Evolutionary conservation across 1,140 invertebrate genomes (phyloP), one percentile per base, ranked within the genome.

Genomic region (Meloidogyne chitwoodi): DNA sequence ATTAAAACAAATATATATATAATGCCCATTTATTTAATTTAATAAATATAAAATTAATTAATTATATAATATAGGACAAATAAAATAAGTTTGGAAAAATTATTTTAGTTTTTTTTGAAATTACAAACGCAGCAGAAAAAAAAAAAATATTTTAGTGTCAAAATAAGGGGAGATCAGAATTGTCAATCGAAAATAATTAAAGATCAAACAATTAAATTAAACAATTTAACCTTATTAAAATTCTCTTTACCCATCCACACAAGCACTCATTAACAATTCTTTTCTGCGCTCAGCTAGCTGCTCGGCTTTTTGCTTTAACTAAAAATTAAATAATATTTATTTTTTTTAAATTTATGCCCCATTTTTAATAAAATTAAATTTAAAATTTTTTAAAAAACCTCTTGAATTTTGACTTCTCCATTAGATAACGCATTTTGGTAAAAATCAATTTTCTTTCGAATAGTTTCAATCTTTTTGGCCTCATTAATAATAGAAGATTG

Each of bases 371-470:
- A 38, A 38, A 38, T 38, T 31, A 19, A 48, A 48, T 19, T 19
- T 19, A 44, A 44, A 44, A 19, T 5, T 3, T 48, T 19, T 4
- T 1, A 48, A 48, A 56, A 56, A 56, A 56, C 48, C 48, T 56
- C 48, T 56, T 56, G 2, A 19, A 56, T 14, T 63, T 34, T 61
- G 11, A 5, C 24, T 64, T 63, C 56, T 63, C 38, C 70, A 22
- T 31, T 8, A 16, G 19, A 56, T 29, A 63, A 41, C 14, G 14
- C 70, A 64, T 29, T 22, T 27, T 73, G 44, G 56, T 29, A 61
- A 63, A 29, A 8, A 14, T 73, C 70, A 10, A 73, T 56, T n/a
- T 64, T 56, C 29, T 73, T 73, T n/a, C 56, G 48, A 61, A 73
- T 24, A 34, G 22, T 34, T 48, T 63, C 70, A 41, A 73, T 27